phyloP scores from a whole-genome alignment of 2,888 invertebrate genomes.

The Cosmia trapezina region DNA sequence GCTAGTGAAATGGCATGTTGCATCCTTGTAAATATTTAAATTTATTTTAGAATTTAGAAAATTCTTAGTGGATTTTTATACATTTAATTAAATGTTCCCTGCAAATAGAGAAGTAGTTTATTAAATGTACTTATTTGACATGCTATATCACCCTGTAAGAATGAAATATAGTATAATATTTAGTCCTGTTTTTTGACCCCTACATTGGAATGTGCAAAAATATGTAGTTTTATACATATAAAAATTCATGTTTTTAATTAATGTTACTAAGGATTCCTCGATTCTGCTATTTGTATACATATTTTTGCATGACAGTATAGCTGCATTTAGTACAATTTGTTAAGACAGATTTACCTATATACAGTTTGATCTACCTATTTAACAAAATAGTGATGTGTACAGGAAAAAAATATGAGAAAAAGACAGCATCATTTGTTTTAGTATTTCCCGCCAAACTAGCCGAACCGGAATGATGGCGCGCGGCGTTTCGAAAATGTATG shows the following conservation, averaged over 20 bases:
- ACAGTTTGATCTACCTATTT: conserved; percentile 8
- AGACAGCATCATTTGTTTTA: conserved; percentile 28
- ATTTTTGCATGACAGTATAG: conserved; percentile 27
- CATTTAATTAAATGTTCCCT: conserved; percentile 24
- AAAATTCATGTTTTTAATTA: background rate
- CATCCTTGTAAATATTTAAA: conserved; percentile 30
- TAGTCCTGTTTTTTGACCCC: conserved; percentile 22
- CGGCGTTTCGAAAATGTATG: conserved; percentile 24
- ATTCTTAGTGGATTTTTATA: conserved; percentile 13
- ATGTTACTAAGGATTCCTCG: background rate
- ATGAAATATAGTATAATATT: conserved; percentile 19
- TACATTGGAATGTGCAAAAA: conserved; percentile 17
- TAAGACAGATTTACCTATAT: conserved; percentile 1
- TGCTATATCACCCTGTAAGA: conserved; percentile 26
- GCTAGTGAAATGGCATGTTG: conserved; percentile 50
- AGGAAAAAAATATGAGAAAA: conserved; percentile 51
- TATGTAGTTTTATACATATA: background rate
- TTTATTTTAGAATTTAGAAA: conserved; percentile 22
- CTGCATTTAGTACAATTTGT: conserved; percentile 5
- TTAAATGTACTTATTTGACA: conserved; percentile 21
- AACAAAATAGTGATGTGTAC: conserved; percentile 26
- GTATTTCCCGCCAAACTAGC: conserved; percentile 57
- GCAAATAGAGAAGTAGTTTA: conserved; percentile 46
- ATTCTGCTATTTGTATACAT: background rate
- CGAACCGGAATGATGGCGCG: conserved; percentile 39